Conservation (phyloP, 2,888 invertebrate genomes). For the Rhagonycha lutea region DNA sequence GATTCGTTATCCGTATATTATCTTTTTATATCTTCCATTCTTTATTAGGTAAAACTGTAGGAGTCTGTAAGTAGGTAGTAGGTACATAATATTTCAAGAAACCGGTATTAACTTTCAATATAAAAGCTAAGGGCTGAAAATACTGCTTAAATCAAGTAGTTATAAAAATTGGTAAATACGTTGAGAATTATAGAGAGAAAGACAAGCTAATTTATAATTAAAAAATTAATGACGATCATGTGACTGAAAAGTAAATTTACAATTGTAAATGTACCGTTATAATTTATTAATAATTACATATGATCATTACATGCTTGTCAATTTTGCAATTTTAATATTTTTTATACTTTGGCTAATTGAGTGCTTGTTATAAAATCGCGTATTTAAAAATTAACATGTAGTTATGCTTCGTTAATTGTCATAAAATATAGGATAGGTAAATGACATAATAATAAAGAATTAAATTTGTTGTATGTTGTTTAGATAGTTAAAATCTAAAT, state of each 20-base stretch:
- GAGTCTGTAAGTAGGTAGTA: too few species aligned
- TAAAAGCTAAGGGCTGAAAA: too few species aligned
- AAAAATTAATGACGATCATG: neutral
- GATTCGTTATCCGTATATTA: too few species aligned
- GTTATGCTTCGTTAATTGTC: conserved; percentile 12
- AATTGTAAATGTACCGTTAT: neutral
- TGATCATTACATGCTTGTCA: neutral
- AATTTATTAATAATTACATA: neutral
- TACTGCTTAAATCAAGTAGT: too few species aligned
- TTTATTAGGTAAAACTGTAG: too few species aligned
- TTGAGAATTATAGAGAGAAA: neutral
- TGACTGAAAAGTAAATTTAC: neutral
- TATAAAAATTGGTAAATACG: too few species aligned
- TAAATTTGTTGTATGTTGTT: conserved; percentile 15
- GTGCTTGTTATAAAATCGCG: neutral
- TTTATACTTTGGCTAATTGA: neutral
- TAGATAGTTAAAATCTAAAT: conserved; percentile 25
- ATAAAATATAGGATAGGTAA: conserved; percentile 16
- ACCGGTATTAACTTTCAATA: too few species aligned
- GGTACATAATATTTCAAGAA: too few species aligned
- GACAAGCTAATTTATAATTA: neutral
- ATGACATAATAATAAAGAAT: conserved; percentile 21
- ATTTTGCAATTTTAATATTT: neutral
- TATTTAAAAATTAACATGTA: conserved; percentile 21
- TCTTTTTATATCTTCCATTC: too few species aligned